Evolutionary conservation across 2,888 invertebrate species (phyloP).

Genomic region (Blomia tropicalis): DNA sequence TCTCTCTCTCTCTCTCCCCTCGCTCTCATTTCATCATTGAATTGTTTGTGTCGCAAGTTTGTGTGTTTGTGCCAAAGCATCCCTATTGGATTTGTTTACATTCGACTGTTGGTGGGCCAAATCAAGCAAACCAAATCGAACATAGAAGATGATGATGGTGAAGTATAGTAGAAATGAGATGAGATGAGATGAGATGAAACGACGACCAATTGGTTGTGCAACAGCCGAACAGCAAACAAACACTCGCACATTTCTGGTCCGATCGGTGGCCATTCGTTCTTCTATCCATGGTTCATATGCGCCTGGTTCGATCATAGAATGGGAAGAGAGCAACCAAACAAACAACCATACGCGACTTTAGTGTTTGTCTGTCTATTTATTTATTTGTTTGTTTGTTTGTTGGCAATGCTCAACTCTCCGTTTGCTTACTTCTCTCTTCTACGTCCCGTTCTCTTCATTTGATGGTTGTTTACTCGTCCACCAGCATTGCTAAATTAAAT

Average conservation of each 20-base stretch:
- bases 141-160: neutral
- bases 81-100: conserved; percentile 15
- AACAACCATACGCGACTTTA: neutral
- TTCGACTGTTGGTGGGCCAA: neutral
- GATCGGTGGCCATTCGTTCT: too few species aligned
- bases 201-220: too few species aligned
- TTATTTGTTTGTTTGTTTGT: conserved; percentile 8
- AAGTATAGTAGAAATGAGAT: neutral
- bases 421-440: neutral
- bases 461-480: conserved; percentile 5
- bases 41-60: too few species aligned
- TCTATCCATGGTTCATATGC: too few species aligned
- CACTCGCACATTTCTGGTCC: too few species aligned
- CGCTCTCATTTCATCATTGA: too few species aligned
- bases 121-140: conserved; percentile 8
- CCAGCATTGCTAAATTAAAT: conserved; percentile 1
- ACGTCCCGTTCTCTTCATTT: neutral
- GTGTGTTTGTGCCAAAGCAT: too few species aligned
- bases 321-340: neutral
- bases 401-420: neutral
- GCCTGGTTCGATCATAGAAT: too few species aligned
- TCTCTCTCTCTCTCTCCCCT: too few species aligned
- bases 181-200: too few species aligned
- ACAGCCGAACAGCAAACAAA: too few species aligned
- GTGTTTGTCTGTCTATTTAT: conserved; percentile 7